Evolutionary conservation across 2,888 invertebrate species (phyloP), one percentile per base, ranked within the genome.

Genomic region (Patella ulyssiponensis): DNA sequence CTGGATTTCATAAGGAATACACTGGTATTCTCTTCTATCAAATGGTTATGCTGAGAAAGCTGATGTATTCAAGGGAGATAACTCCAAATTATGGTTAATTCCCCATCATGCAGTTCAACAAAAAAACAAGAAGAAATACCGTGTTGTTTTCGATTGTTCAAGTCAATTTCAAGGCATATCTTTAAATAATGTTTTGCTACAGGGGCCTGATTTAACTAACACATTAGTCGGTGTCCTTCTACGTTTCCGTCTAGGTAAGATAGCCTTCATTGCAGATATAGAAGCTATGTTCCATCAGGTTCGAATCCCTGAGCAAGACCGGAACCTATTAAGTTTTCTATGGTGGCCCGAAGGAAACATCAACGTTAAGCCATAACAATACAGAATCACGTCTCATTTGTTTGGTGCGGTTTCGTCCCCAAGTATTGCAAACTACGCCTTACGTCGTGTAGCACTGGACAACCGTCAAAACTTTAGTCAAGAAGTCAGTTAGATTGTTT

Each of bases 191-290:
- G 69, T 77, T 27, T 71, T 84, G 15, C 23, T 83, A n/a, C 80
- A 78, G 51, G 85, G 85, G 1, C 83, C 85, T 11, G 83, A 85
- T 74, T 76, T 84, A 15, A 81, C 76, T 14, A 83, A 83, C 53
- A 82, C 69, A 33, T 74, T 84, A 27, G n/a, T 83, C 17, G 84
- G 81, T 17, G 82, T 79, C 12, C 69, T 84, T 14, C 52, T 79
- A 3, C 72, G 81, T 33, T 84, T 84, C 70, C 51, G 84, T 52
- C 64, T 82, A 69, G 80, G 83, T 33, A 72, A 74, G 20, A 71
- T 83, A 17, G 83, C 80, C 27, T 20, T 84, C 0, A 82, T 79
- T 71, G 80, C 77, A 2, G 82, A 82, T 72, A 81, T 81, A 27
- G 80, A 83, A n/a, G 75, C 70, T 64, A 82, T 81, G 80, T 79